These are phyloP conservation scores for Bufotes viridis DNA, from an alignment of 2,797 vertebrate genomes.

Conservation along the genomic window DNA sequence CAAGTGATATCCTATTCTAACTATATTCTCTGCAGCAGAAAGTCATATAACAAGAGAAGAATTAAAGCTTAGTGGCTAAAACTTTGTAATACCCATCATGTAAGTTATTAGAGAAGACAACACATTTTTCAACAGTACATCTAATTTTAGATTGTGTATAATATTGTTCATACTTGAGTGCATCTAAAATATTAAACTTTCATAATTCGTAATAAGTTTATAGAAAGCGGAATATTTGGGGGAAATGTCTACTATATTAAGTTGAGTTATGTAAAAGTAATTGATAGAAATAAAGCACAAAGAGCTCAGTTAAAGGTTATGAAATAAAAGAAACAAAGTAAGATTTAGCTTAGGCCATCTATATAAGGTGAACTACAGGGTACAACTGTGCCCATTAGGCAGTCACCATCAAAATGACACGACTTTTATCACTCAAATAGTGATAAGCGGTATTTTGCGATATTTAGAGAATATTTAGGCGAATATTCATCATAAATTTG, in stretches of 20 bases:
- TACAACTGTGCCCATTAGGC: not conserved
- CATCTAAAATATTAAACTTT: slow-evolving; percentile 4
- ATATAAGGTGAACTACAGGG: not conserved
- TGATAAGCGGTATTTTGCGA: too few relatives aligned
- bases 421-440: too few relatives aligned
- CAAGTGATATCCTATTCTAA: slow-evolving; percentile 31
- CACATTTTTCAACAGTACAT: not conserved
- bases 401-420: too few relatives aligned
- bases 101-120: not conserved
- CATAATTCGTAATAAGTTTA: not conserved
- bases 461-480: too few relatives aligned
- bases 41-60: slow-evolving; percentile 30
- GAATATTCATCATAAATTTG: too few relatives aligned
- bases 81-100: slow-evolving; percentile 15
- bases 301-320: not conserved
- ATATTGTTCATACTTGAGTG: slow-evolving; percentile 8
- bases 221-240: not conserved
- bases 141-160: not conserved
- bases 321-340: not conserved
- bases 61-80: slow-evolving; percentile 25
- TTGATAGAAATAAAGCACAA: not conserved
- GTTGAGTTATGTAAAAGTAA: not conserved
- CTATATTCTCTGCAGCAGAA: slow-evolving; percentile 26
- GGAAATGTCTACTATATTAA: not conserved
- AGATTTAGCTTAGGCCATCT: not conserved